phyloP scores from a whole-genome alignment of 2,113 vertebrate genomes.

The Rattus rattus region DNA sequence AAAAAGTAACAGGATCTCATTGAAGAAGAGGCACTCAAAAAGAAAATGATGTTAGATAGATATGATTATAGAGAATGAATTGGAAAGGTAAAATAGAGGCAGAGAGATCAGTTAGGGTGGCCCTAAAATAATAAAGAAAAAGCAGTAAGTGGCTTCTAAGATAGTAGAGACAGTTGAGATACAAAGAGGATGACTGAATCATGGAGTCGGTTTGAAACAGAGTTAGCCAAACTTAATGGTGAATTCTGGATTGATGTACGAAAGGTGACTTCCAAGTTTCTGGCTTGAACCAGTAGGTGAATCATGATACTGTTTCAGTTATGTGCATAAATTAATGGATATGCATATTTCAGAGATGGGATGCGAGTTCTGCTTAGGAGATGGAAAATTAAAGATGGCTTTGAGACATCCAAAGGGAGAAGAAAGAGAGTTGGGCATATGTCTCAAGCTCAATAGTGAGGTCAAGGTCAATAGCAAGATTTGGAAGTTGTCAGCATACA shows the following conservation, averaged over 20 bases:
- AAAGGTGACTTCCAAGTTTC: constrained; percentile 34
- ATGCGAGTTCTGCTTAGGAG: constrained; percentile 4
- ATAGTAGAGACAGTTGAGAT: not conserved
- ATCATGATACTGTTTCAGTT: constrained; percentile 17
- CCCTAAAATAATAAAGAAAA: constrained; percentile 9
- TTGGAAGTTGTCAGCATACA: constrained; percentile 25
- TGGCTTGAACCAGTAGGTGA: constrained; percentile 42
- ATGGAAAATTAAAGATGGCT: not conserved
- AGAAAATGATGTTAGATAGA: not conserved
- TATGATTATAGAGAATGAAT: not conserved
- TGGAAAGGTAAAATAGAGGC: not conserved
- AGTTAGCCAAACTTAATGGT: constrained; percentile 22
- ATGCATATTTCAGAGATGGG: not conserved
- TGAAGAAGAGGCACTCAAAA: not conserved
- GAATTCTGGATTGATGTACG: not conserved
- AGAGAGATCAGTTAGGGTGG: not conserved
- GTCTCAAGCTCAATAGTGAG: constrained; percentile 25
- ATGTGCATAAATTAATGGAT: constrained; percentile 23
- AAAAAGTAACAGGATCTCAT: not conserved
- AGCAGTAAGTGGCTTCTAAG: not conserved
- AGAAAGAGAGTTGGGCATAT: constrained; percentile 23
- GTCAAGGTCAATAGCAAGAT: constrained; percentile 27
- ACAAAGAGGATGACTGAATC: not conserved
- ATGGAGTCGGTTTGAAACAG: constrained; percentile 7
- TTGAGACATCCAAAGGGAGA: constrained; percentile 18